These are phyloP conservation scores for Clunio marinus DNA, from an alignment of 2,888 invertebrate genomes.

Conservation along the genomic window DNA sequence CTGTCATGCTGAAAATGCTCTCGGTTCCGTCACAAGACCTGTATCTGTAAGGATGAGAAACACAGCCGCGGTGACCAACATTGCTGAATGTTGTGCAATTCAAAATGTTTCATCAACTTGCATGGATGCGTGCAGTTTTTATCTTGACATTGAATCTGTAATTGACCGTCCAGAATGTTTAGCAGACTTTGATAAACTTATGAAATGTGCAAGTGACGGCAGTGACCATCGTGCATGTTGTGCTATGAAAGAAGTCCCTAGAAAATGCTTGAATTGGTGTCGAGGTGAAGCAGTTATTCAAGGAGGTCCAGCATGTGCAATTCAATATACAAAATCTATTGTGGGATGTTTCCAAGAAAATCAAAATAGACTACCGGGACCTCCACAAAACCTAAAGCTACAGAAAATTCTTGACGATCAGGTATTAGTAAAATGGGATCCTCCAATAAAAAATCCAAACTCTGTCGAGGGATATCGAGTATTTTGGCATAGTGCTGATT, in stretches of 20 bases:
- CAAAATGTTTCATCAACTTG: constrained; percentile 75
- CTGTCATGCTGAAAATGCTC: constrained; percentile 80
- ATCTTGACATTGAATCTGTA: constrained; percentile 76
- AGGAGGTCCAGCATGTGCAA: constrained; percentile 59
- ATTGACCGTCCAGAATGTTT: constrained; percentile 77
- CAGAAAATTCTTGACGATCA: constrained; percentile 57
- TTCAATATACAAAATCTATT: constrained; percentile 70
- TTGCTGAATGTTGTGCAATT: constrained; percentile 74
- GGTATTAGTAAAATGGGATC: constrained; percentile 68
- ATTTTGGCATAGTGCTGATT: constrained; percentile 69
- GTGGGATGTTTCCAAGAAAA: constrained; percentile 78
- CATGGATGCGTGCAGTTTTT: constrained; percentile 78
- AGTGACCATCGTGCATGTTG: constrained; percentile 80
- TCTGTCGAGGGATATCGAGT: constrained; percentile 78
- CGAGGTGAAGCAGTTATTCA: constrained; percentile 67
- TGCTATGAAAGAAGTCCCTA: constrained; percentile 71
- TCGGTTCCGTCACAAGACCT: constrained; percentile 67
- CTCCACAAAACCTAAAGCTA: constrained; percentile 64
- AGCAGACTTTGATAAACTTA: constrained; percentile 76
- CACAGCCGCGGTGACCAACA: constrained; percentile 61
- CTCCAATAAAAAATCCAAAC: constrained; percentile 75
- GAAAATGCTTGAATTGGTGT: constrained; percentile 79
- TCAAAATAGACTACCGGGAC: constrained; percentile 71
- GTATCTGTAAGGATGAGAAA: constrained; percentile 69
- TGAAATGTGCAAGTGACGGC: constrained; percentile 79